These are phyloP conservation scores for Aulostomus chinensis DNA, from an alignment of 2,797 vertebrate genomes.

Conservation along the genomic window DNA sequence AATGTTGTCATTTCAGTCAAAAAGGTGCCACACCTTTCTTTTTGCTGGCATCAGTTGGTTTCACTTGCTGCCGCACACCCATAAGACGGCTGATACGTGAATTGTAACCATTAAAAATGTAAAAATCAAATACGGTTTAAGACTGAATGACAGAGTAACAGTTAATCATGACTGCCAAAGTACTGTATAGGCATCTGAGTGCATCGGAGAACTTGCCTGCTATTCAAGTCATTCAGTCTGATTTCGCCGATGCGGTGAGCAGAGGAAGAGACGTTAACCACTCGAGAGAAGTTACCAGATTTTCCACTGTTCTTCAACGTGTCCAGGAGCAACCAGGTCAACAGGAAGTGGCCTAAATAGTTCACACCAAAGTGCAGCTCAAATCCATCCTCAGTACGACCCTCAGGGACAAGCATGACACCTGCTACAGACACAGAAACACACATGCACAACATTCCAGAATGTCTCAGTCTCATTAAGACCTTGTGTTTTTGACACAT, in stretches of 20 bases:
- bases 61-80: too few relatives aligned
- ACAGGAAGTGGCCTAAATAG: slow-evolving; percentile 90
- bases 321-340: slow-evolving; percentile 89
- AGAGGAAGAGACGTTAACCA: slow-evolving; percentile 88
- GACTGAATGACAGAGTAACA: too few relatives aligned
- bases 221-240: slow-evolving; percentile 81
- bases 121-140: too few relatives aligned
- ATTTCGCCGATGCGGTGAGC: slow-evolving; percentile 84
- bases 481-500: too few relatives aligned
- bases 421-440: slow-evolving; percentile 78
- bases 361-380: slow-evolving; percentile 90
- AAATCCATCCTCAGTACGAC: slow-evolving; percentile 84
- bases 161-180: slow-evolving; percentile 39
- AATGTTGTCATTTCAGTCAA: too few relatives aligned
- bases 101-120: too few relatives aligned
- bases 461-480: too few relatives aligned
- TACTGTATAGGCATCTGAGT: not conserved
- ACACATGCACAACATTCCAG: not conserved
- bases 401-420: slow-evolving; percentile 88
- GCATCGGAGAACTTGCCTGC: slow-evolving; percentile 71
- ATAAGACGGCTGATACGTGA: too few relatives aligned
- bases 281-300: slow-evolving; percentile 68
- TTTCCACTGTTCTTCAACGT: slow-evolving; percentile 80
- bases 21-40: too few relatives aligned
- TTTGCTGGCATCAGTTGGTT: too few relatives aligned